Conservation (phyloP, 1,140 invertebrate species). For the Sycophila sp. region DNA sequence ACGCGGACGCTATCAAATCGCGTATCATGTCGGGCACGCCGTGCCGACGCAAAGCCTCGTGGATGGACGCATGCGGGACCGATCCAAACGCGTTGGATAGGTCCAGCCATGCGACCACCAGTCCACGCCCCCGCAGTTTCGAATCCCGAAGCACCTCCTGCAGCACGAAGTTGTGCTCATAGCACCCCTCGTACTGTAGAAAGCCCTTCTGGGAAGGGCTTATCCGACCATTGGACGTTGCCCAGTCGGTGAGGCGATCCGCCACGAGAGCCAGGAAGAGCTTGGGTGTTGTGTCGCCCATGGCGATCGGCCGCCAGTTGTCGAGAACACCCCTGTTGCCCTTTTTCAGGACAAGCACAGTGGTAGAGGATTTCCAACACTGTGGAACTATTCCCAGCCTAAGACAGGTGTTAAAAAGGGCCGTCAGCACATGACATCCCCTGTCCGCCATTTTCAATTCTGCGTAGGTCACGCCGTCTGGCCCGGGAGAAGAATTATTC, state of each 20-base stretch:
- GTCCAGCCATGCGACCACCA: conserved; percentile 48
- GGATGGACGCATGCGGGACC: not conserved
- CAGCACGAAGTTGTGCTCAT: conserved; percentile 56
- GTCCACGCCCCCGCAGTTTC: conserved; percentile 1
- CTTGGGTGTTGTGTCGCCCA: too few species aligned
- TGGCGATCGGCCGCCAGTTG: conserved; percentile 58
- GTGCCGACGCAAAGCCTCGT: not conserved
- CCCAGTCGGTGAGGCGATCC: too few species aligned
- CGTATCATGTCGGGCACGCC: not conserved
- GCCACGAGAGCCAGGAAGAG: too few species aligned
- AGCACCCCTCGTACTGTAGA: conserved; percentile 48
- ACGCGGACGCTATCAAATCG: not conserved
- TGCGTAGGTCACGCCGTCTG: too few species aligned
- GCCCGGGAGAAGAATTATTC: too few species aligned
- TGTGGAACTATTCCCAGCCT: not conserved
- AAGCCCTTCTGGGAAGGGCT: conserved; percentile 58
- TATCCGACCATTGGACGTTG: too few species aligned
- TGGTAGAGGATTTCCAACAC: conserved; percentile 40
- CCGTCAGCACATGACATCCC: too few species aligned
- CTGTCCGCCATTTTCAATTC: too few species aligned
- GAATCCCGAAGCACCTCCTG: conserved; percentile 43
- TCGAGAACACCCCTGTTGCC: conserved; percentile 38
- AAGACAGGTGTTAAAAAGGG: too few species aligned
- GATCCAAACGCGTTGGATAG: conserved; percentile 44
- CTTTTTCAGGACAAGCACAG: conserved; percentile 54